These are phyloP conservation scores for Drymonia ruficornis DNA, from an alignment of 2,888 invertebrate species.

Conservation along the genomic window DNA sequence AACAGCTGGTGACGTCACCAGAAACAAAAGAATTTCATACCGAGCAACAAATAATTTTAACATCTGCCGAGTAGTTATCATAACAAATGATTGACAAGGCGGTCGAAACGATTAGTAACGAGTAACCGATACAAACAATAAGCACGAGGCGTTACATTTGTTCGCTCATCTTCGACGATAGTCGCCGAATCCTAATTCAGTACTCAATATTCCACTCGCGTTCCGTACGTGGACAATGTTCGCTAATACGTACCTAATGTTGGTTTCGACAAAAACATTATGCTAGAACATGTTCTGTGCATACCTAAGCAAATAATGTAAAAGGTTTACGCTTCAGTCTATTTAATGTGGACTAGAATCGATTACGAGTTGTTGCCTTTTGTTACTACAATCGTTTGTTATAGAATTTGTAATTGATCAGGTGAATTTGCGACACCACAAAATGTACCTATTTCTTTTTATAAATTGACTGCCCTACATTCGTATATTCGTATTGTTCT, in stretches of 20 bases:
- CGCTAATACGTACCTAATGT: constrained; percentile 11
- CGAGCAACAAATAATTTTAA: constrained; percentile 25
- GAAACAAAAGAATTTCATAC: constrained; percentile 23
- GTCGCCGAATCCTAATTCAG: constrained; percentile 13
- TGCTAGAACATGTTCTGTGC: not conserved
- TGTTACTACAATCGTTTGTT: not conserved
- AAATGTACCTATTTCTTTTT: not conserved
- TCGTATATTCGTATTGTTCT: not conserved
- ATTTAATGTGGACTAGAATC: not conserved
- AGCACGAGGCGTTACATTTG: constrained; percentile 11
- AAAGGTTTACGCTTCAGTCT: not conserved
- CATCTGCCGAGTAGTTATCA: constrained; percentile 36
- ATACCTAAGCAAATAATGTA: constrained; percentile 4
- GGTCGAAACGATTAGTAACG: constrained; percentile 39
- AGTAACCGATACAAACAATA: constrained; percentile 29
- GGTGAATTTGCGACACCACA: not conserved
- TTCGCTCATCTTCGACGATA: constrained; percentile 13
- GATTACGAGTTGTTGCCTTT: not conserved
- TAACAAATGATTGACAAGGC: constrained; percentile 46
- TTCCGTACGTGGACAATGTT: not conserved
- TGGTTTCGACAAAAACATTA: constrained; percentile 2
- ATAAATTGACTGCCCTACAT: not conserved
- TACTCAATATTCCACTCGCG: constrained; percentile 3
- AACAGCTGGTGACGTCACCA: constrained; percentile 19
- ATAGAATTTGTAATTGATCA: constrained; percentile 1